Conservation (phyloP, 1,140 invertebrate species). For the Saccostrea echinata region DNA sequence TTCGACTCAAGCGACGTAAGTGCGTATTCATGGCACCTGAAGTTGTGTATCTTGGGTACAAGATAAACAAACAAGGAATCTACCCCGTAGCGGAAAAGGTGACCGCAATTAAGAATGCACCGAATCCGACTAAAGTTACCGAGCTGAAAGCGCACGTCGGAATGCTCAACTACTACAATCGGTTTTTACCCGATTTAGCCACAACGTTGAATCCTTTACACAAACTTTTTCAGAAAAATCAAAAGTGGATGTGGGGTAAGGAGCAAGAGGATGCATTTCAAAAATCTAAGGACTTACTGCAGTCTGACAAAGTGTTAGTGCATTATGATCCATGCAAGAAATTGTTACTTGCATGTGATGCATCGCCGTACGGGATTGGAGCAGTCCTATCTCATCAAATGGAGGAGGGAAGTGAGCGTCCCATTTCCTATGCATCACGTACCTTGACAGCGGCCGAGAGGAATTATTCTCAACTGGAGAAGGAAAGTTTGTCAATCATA, state of each 20-base stretch:
- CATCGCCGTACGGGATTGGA: constrained; percentile 80
- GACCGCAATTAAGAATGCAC: constrained; percentile 65
- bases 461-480: constrained; percentile 82
- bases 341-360: constrained; percentile 80
- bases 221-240: constrained; percentile 54
- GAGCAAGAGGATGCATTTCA: constrained; percentile 56
- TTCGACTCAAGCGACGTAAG: constrained; percentile 79
- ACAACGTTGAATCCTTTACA: constrained; percentile 55
- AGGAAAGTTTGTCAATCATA: constrained; percentile 81
- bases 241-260: constrained; percentile 57
- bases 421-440: constrained; percentile 80
- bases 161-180: constrained; percentile 68
- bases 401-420: constrained; percentile 72
- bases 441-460: constrained; percentile 79
- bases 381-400: constrained; percentile 79
- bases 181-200: constrained; percentile 62
- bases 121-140: constrained; percentile 42
- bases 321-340: constrained; percentile 77
- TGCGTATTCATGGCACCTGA: constrained; percentile 65
- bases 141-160: constrained; percentile 62
- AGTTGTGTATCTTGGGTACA: constrained; percentile 74
- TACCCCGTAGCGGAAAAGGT: no score
- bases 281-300: constrained; percentile 61
- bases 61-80: no score
- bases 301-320: constrained; percentile 66